A percentile compares a stretch with the other conserved stretches of the same genome.
Evolutionary conservation across 2,113 vertebrate genomes (phyloP).

Genomic region (Cettia cetti): DNA sequence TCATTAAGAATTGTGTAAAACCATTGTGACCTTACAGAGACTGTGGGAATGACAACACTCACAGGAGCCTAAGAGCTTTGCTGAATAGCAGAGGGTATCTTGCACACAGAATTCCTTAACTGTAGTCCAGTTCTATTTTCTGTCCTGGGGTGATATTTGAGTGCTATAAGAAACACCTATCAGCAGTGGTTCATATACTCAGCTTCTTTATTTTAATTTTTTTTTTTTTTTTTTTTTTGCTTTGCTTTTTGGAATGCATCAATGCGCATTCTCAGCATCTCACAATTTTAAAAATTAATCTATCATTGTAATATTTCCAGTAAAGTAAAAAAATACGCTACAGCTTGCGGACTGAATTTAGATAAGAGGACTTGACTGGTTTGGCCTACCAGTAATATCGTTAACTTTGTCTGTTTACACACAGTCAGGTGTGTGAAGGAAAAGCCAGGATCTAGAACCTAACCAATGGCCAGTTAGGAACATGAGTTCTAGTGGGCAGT

Average conservation of each 20-base stretch:
- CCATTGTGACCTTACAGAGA: neutral
- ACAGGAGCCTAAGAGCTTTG: neutral
- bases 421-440: neutral
- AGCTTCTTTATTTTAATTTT: neutral
- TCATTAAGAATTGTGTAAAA: conserved; percentile 4
- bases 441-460: neutral
- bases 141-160: neutral
- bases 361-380: neutral
- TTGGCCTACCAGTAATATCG: neutral
- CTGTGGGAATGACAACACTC: neutral
- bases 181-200: neutral
- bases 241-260: neutral
- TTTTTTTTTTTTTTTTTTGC: neutral
- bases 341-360: neutral
- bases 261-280: neutral
- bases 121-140: neutral
- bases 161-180: neutral
- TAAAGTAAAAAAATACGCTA: neutral
- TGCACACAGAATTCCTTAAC: neutral
- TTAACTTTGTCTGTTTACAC: neutral
- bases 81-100: neutral
- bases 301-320: neutral
- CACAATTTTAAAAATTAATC: neutral
- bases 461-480: neutral
- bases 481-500: accelerated